Evolutionary conservation across 2,888 invertebrate genomes (phyloP).

Genomic region (Plusia festucae): DNA sequence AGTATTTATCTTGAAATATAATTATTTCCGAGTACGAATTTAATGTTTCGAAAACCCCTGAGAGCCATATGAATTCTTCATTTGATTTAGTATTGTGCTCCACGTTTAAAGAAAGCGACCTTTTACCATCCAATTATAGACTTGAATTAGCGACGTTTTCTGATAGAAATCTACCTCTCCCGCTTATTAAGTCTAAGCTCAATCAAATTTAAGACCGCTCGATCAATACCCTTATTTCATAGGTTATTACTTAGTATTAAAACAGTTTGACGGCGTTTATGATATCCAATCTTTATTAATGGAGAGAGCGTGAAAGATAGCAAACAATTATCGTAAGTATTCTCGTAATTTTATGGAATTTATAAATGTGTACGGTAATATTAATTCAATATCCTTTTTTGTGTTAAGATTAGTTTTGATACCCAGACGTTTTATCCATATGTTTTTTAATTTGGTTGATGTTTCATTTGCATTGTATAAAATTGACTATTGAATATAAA

Average conservation of each 20-base stretch:
- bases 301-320: constrained; percentile 27
- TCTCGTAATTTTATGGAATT: constrained; percentile 13
- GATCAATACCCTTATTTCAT: constrained; percentile 12
- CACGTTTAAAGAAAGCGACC: too few species aligned
- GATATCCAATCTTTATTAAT: constrained; percentile 17
- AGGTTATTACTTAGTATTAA: constrained; percentile 11
- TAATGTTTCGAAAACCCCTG: too few species aligned
- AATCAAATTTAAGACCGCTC: background rate
- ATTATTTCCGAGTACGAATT: too few species aligned
- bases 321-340: constrained; percentile 19
- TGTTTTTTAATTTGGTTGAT: background rate
- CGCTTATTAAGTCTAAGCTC: background rate
- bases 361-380: constrained; percentile 16
- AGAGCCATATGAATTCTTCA: too few species aligned
- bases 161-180: too few species aligned
- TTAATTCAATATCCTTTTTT: background rate
- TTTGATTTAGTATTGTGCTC: too few species aligned
- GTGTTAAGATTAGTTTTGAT: background rate
- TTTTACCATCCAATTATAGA: background rate
- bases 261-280: constrained; percentile 20
- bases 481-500: background rate
- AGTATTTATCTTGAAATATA: too few species aligned
- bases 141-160: background rate
- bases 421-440: background rate
- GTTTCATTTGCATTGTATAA: background rate